Percentiles rank a stretch among this genome's conserved stretches.
These are phyloP conservation scores for Luehdorfia chinensis DNA, from an alignment of 1,140 invertebrate species.

Conservation along the genomic window DNA sequence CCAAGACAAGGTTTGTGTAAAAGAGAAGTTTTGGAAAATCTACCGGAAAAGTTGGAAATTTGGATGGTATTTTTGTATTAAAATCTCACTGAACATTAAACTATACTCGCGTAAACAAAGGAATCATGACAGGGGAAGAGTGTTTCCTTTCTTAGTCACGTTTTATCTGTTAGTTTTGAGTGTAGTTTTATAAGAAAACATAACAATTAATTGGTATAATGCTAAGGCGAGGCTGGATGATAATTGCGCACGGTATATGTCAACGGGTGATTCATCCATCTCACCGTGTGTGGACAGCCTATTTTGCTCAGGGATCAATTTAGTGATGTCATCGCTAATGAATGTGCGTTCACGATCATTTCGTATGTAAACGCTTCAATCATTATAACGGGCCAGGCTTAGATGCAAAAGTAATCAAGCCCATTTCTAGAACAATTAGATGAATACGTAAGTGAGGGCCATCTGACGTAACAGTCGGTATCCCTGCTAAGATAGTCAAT, in stretches of 20 bases:
- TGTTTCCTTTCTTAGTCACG: too few species aligned
- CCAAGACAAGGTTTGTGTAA: too few species aligned
- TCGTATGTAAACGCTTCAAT: constrained; percentile 14
- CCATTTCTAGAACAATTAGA: neutral
- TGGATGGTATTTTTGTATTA: too few species aligned
- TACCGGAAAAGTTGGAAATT: too few species aligned
- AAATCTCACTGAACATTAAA: too few species aligned
- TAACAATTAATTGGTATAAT: constrained; percentile 67
- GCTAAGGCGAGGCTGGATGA: constrained; percentile 52
- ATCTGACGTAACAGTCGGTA: too few species aligned
- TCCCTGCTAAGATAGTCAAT: too few species aligned
- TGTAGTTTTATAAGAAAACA: constrained; percentile 43
- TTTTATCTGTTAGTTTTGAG: constrained; percentile 28
- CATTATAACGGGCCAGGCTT: constrained; percentile 3
- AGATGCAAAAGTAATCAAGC: neutral
- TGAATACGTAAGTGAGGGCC: too few species aligned
- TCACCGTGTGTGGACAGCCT: constrained; percentile 21
- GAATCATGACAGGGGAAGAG: too few species aligned
- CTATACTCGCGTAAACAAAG: too few species aligned
- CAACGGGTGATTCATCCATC: constrained; percentile 54
- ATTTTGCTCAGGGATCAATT: constrained; percentile 14
- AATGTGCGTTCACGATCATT: constrained; percentile 4
- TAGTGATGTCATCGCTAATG: constrained; percentile 31
- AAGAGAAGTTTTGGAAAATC: too few species aligned
- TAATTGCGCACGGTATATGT: constrained; percentile 57